Evolutionary conservation across 2,113 vertebrate species (phyloP), one percentile per base, ranked within the genome.

Genomic region (Onychostoma macrolepis): DNA sequence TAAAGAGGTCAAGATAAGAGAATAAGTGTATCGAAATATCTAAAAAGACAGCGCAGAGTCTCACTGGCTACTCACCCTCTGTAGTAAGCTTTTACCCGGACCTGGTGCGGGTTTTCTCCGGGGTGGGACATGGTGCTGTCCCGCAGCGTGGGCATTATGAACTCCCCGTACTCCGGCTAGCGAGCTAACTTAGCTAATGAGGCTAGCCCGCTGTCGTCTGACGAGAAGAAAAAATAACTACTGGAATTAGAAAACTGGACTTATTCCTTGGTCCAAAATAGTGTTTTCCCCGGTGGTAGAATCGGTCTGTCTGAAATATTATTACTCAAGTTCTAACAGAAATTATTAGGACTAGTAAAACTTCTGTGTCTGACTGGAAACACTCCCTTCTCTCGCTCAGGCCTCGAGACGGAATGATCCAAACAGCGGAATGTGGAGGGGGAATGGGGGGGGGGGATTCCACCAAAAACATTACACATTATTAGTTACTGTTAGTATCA

Each of bases 81-180:
- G 79, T 97, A 98, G 87, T 97, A 98, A n/a, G 97, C 96, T 90
- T 97, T 97, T 36, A 97, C 96, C 90, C 97, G 96, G 95, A 97
- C 96, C 93, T 97, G 96, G 87, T 96, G 95, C 17, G 94, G 94
- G 88, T 95, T 94, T 77, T 96, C 95, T 41, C 94, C 94, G 91
- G 95, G 93, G 89, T 97, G 96, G 93, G 96, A 96, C 97, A 98
- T 97, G 90, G 94, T 96, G 94, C 96, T 96, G 95, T 99, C 98
- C 95, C 98, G 96, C 96, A 97, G 95, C 87, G 97, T 99, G 93
- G 97, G 97, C 98, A 99, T 99, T 95, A 94, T 93, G 87, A 92
- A 92, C 93, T 91, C 92, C 86, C 92, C 76, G 89, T 90, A 88
- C 89, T 79, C 89, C 65, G 41, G 48, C 38, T 50, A 85, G 82